These are phyloP conservation scores for Apostichopus parvimensis DNA, from an alignment of 35 echinoderm and acorn worm genomes.

Conservation along the genomic window DNA sequence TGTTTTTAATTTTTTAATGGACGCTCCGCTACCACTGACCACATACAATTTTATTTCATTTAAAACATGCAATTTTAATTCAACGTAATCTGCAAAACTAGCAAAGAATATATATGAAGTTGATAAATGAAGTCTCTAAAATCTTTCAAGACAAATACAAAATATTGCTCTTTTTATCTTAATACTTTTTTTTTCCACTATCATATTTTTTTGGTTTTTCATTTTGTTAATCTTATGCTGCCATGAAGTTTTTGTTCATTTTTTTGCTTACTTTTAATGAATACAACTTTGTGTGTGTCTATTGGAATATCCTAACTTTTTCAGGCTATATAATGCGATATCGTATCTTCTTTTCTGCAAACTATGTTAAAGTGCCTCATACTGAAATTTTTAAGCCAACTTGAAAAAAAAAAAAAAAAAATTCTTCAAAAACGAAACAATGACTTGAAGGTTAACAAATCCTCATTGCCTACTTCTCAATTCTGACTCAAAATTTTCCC, in stretches of 20 bases:
- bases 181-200: slow-evolving; percentile 29
- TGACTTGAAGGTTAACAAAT: too few species aligned
- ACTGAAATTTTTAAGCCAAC: too few species aligned
- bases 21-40: not conserved
- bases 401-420: too few species aligned
- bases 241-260: not conserved
- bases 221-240: not conserved
- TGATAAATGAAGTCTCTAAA: slow-evolving; percentile 40
- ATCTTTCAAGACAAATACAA: slow-evolving; percentile 47
- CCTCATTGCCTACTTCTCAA: too few species aligned
- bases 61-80: not conserved
- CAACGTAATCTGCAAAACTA: slow-evolving; percentile 32
- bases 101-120: slow-evolving; percentile 49
- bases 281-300: not conserved
- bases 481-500: too few species aligned
- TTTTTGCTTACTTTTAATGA: not conserved
- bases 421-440: too few species aligned
- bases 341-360: not conserved
- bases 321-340: not conserved
- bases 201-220: not conserved
- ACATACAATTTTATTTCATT: not conserved
- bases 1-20: not conserved
- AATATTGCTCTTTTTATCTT: slow-evolving; percentile 52
- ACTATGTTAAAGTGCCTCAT: too few species aligned
- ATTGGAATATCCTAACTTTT: not conserved